Evolutionary conservation across 1,140 invertebrate genomes (phyloP), one percentile per base, ranked within the genome.

Genomic region (Limonius californicus): DNA sequence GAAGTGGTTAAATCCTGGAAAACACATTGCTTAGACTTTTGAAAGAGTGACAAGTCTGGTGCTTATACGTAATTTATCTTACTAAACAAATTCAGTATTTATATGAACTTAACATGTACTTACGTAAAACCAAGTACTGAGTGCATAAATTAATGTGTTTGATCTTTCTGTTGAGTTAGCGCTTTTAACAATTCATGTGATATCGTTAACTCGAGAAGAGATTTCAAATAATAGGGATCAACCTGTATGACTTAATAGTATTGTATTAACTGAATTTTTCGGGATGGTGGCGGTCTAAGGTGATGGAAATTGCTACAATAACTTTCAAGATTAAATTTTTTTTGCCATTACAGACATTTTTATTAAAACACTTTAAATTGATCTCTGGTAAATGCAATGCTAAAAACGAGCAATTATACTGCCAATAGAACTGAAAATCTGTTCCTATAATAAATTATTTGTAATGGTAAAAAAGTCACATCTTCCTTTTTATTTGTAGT

Each of bases 1-100:
- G 74, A 92, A 92, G 75, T 94, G 91, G 90, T 82, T 92, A 75
- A 83, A 86, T 66, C 90, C 90, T 15, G 83, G 86, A 60, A 93
- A 93, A 77, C 87, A 89, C 74, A 84, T 91, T 80, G 84, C 87
- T 72, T 90, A 50, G 9, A 14, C 18, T 11, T 50, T 15, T 45
- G 15, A 39, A 27, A 39, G 45, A 18, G 45, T 50, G 45, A 50
- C 14, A 18, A 16, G 16, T 50, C 8, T 50, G 45, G 45, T 19
- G 45, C 45, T 50, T 50, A 50, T 19, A 50, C 16, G 14, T 45
- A 50, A 50, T 50, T 50, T 18, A 50, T 50, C 16, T 19, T 19
- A 50, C 2, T 50, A 50, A 50, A 50, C 35, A 14, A 39, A 39
- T 39, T 39, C 35, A 39, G 35, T 50, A 21, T 50, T 50, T 50